phyloP scores from a whole-genome alignment of 2,797 vertebrate species.

The Poecilia wingei region DNA sequence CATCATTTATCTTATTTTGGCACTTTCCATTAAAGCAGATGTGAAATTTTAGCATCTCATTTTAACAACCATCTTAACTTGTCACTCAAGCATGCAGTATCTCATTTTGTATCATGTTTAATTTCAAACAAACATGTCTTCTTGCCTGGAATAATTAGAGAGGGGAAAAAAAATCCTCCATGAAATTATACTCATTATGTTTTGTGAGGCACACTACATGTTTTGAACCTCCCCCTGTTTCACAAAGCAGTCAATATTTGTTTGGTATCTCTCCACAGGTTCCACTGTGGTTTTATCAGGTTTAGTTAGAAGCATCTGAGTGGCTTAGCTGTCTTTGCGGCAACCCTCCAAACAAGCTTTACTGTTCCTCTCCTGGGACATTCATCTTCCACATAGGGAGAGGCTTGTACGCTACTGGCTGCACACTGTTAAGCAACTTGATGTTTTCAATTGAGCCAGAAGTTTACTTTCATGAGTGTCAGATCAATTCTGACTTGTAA shows the following conservation, averaged over 20 bases:
- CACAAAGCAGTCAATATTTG: slow-evolving; percentile 57
- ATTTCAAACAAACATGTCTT: slow-evolving; percentile 5
- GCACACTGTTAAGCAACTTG: background rate
- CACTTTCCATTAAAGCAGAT: slow-evolving; percentile 38
- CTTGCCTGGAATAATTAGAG: background rate
- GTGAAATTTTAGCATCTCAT: slow-evolving; percentile 22
- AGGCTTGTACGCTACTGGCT: slow-evolving; percentile 19
- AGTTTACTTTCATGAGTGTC: background rate
- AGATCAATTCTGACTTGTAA: background rate
- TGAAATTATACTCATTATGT: slow-evolving; percentile 10
- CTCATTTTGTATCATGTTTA: slow-evolving; percentile 14
- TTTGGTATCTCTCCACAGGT: slow-evolving; percentile 65
- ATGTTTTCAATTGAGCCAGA: background rate
- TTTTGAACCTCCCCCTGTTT: slow-evolving; percentile 22
- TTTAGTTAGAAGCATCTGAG: slow-evolving; percentile 68
- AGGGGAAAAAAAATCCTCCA: background rate
- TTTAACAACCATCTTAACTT: slow-evolving; percentile 19
- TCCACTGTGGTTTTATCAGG: slow-evolving; percentile 62
- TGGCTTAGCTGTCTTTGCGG: slow-evolving; percentile 71
- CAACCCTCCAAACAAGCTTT: slow-evolving; percentile 66
- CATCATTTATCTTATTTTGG: slow-evolving; percentile 48
- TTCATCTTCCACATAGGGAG: slow-evolving; percentile 47
- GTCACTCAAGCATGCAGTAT: background rate
- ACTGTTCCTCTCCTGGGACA: slow-evolving; percentile 56
- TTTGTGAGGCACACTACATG: slow-evolving; percentile 15